phyloP scores from a whole-genome alignment of 2,113 vertebrate species.

The Psittacara wagleri region DNA sequence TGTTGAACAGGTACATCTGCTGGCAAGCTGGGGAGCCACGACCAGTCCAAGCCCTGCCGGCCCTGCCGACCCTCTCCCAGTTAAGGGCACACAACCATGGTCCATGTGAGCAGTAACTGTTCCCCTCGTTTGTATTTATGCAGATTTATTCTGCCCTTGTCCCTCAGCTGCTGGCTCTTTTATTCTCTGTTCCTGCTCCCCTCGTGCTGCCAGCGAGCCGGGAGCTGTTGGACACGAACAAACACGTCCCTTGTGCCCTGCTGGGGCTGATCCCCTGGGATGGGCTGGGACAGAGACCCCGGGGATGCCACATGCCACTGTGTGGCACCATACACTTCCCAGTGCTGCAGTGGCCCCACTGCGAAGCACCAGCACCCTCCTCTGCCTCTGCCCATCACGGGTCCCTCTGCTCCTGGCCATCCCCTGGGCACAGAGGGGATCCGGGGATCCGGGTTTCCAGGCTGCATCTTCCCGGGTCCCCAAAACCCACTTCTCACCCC shows the following conservation, averaged over 20 bases:
- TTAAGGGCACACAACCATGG: background rate
- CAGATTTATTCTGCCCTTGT: slow-evolving; percentile 47
- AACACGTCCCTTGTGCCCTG: background rate
- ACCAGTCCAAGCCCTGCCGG: background rate
- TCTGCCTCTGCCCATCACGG: accelerated
- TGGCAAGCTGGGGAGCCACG: background rate
- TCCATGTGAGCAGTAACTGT: background rate
- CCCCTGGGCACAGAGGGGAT: background rate
- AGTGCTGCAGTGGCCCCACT: accelerated
- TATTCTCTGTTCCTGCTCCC: background rate
- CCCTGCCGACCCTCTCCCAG: background rate
- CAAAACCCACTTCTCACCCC: background rate
- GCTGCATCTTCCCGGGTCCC: background rate
- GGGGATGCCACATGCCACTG: accelerated
- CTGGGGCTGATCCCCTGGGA: accelerated
- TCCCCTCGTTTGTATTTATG: slow-evolving; percentile 26
- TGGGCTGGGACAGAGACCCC: background rate
- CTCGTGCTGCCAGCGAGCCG: background rate
- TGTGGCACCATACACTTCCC: background rate
- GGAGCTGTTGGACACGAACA: slow-evolving; percentile 8
- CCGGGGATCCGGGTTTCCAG: background rate
- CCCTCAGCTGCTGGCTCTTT: slow-evolving; percentile 4
- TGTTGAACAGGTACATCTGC: background rate
- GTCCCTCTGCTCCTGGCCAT: background rate
- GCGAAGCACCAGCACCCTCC: background rate